A percentile compares a stretch with the other conserved stretches of the same genome.
These are phyloP conservation scores for Cephus pulcher DNA, from an alignment of 2,888 invertebrate genomes.

Conservation along the genomic window DNA sequence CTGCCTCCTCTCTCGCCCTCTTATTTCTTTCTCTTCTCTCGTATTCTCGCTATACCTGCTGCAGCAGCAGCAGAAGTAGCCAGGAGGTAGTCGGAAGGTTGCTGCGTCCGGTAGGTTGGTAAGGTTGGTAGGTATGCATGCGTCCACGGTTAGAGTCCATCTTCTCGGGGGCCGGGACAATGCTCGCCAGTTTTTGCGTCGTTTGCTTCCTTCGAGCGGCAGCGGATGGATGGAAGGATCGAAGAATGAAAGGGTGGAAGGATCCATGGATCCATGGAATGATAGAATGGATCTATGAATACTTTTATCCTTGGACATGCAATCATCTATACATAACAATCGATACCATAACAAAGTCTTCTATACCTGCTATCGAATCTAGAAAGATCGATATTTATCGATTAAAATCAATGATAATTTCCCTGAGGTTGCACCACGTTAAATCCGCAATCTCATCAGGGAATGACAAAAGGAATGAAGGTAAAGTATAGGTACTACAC, in stretches of 20 bases:
- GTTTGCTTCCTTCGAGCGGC: constrained; percentile 56
- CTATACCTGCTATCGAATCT: not conserved
- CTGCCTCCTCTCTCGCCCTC: constrained; percentile 24
- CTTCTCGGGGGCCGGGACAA: constrained; percentile 15
- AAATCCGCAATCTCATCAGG: not conserved
- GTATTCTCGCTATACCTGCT: not conserved
- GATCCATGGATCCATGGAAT: not conserved
- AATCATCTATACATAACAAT: not conserved
- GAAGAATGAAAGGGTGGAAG: not conserved
- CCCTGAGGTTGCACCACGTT: not conserved
- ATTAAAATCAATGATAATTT: not conserved
- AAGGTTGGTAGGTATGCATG: constrained; percentile 44
- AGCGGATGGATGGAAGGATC: constrained; percentile 42
- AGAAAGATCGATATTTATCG: not conserved
- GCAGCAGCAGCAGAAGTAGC: not conserved
- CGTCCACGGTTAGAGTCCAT: constrained; percentile 18
- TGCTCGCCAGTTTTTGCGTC: constrained; percentile 63
- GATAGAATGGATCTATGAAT: not conserved
- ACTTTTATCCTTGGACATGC: not conserved
- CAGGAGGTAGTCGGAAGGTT: constrained; percentile 22
- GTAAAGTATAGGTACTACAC: not conserved
- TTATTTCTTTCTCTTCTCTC: not conserved
- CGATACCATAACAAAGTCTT: not conserved
- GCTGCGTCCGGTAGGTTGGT: constrained; percentile 39
- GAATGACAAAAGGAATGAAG: not conserved